These are phyloP conservation scores for Epinephelus moara DNA, from an alignment of 2,113 vertebrate species.

Conservation along the genomic window DNA sequence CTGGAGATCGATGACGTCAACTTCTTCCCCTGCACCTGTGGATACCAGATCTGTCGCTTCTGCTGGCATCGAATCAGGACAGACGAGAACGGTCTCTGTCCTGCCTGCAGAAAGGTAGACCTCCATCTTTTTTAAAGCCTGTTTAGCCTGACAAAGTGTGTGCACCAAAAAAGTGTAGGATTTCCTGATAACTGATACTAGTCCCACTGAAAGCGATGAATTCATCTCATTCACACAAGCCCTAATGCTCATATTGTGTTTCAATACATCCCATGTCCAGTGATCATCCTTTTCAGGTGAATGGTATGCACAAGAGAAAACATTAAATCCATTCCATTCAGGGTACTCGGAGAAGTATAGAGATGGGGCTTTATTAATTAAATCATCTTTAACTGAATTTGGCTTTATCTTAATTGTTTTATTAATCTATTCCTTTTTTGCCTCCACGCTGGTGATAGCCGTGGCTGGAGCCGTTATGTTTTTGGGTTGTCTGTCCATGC, in stretches of 20 bases:
- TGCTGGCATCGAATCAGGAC: conserved; percentile 97
- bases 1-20: conserved; percentile 93
- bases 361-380: background rate
- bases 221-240: background rate
- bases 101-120: conserved; percentile 93
- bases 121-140: background rate
- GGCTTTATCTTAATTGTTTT: background rate
- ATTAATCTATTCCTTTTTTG: no score
- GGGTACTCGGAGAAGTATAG: background rate
- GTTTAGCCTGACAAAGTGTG: background rate
- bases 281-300: background rate
- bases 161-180: background rate
- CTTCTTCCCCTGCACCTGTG: conserved; percentile 20
- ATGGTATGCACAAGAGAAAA: background rate
- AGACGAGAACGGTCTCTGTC: conserved; percentile 95
- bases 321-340: background rate
- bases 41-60: conserved; percentile 62
- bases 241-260: no score
- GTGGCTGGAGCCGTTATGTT: no score
- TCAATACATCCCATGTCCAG: background rate
- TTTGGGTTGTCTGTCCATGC: no score
- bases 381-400: background rate
- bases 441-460: no score
- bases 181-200: background rate
- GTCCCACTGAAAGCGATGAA: background rate